phyloP scores from a whole-genome alignment of 2,113 vertebrate species.

The Setophaga petechia region DNA sequence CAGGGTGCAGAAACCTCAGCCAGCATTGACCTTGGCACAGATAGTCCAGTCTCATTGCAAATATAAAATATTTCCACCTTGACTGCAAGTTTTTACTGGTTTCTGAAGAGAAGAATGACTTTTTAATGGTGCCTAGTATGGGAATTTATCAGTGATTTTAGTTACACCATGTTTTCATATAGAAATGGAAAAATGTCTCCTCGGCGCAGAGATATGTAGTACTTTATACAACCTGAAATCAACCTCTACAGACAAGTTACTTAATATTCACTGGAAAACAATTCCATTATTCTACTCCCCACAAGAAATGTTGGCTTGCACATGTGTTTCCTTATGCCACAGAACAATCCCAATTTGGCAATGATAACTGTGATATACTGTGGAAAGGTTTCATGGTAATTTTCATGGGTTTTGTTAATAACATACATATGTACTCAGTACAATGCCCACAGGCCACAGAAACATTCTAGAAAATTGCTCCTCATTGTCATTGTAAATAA shows the following conservation, averaged over 20 bases:
- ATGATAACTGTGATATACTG: background rate
- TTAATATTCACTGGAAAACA: background rate
- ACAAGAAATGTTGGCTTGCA: background rate
- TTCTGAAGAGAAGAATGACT: background rate
- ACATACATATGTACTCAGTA: background rate
- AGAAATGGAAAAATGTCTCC: background rate
- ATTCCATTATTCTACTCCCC: background rate
- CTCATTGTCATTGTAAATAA: conserved; percentile 19
- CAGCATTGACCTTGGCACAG: background rate
- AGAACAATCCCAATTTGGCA: background rate
- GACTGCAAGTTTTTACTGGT: background rate
- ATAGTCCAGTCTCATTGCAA: background rate
- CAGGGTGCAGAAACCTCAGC: background rate
- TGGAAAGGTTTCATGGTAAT: background rate
- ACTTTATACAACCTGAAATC: background rate
- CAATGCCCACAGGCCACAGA: background rate
- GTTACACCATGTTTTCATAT: background rate
- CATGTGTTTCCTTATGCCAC: background rate
- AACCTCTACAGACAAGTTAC: background rate
- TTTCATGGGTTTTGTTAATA: background rate
- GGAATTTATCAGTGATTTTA: background rate
- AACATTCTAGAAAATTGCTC: conserved; percentile 1
- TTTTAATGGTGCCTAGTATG: background rate
- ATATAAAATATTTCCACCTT: background rate
- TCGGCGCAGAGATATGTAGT: background rate